Evolutionary conservation across 2,797 vertebrate genomes (phyloP), one percentile per base, ranked within the genome.

Genomic region (Pipistrellus pipistrellus): DNA sequence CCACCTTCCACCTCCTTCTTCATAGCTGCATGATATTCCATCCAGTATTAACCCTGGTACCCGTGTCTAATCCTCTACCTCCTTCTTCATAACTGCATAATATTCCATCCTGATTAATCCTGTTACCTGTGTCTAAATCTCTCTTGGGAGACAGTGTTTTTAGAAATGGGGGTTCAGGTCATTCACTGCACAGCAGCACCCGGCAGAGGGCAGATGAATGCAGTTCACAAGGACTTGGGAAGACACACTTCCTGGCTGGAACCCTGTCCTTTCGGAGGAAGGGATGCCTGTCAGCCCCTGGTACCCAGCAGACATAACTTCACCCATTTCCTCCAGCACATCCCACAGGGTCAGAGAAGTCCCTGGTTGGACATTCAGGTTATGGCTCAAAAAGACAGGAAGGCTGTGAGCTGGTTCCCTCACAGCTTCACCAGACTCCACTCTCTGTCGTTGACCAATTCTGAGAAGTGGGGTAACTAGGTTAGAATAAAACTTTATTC

Each of bases 111-210:
- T 2, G 4, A 35, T 11, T 32, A 72, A 4, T 11, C 21, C 64
- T 14, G 14, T 44, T n/a, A 21, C 6, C 11, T 15, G 2, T 13
- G 2, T 64, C 30, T 66, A 7, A 17, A 2, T 3, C 62, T 32
- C 11, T 25, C 1, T 18, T 1, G 3, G 0, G 18, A 9, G 25
- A 35, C 0, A 20, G 18, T 4, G 2, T n/a, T 85, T 75, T 7
- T 27, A 32, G 68, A 18, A n/a, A 8, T 0, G 13, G 25, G 0
- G 44, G 8, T 64, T 7, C 23, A 46, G 5, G 6, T 20, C 23
- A 13, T 3, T 81, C 55, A 41, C 77, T 68, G 68, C 21, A 35
- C 15, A 3, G 44, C 2, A 32, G 18, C 27, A 6, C 46, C 62
- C 72, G n/a, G 27, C 7, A 13, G n/a, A 90, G 44, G 46, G 15